These are phyloP conservation scores for Catharus fuscescens DNA, from an alignment of 2,113 vertebrate genomes.

Conservation along the genomic window DNA sequence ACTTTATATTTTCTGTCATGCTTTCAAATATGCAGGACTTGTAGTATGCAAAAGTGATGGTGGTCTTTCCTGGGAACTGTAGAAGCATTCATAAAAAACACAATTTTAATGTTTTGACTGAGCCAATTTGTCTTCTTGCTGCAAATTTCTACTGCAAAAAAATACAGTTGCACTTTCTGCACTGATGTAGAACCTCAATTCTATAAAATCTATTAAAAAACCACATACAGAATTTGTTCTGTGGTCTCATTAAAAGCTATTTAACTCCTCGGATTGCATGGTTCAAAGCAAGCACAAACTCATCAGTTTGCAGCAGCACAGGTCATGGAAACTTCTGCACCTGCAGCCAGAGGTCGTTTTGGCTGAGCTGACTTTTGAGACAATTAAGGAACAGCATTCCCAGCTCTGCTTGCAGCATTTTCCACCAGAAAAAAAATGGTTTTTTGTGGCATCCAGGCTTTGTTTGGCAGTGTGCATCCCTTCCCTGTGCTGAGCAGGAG, in stretches of 20 bases:
- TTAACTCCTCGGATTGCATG: background rate
- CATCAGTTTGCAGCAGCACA: background rate
- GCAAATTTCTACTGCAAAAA: background rate
- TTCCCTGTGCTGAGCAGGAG: too few relatives aligned
- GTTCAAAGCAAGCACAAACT: background rate
- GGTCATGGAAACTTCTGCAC: background rate
- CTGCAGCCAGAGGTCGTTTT: background rate
- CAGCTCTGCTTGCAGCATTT: background rate
- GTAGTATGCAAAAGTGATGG: background rate
- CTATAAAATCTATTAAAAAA: background rate
- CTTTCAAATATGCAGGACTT: background rate
- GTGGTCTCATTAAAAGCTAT: background rate
- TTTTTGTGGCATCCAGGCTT: background rate
- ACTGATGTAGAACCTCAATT: background rate
- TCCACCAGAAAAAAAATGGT: background rate
- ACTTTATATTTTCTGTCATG: background rate
- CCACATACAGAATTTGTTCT: background rate
- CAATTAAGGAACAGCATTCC: too few relatives aligned
- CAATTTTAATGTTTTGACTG: background rate
- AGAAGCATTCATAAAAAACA: background rate
- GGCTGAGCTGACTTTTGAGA: background rate
- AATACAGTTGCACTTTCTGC: background rate
- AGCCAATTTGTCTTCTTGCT: background rate
- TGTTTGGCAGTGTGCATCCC: background rate
- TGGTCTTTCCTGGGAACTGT: background rate